A percentile compares a stretch with the other conserved stretches of the same genome.
Conservation (phyloP, 2,888 invertebrate species). For the Drosophila tanythrix region DNA sequence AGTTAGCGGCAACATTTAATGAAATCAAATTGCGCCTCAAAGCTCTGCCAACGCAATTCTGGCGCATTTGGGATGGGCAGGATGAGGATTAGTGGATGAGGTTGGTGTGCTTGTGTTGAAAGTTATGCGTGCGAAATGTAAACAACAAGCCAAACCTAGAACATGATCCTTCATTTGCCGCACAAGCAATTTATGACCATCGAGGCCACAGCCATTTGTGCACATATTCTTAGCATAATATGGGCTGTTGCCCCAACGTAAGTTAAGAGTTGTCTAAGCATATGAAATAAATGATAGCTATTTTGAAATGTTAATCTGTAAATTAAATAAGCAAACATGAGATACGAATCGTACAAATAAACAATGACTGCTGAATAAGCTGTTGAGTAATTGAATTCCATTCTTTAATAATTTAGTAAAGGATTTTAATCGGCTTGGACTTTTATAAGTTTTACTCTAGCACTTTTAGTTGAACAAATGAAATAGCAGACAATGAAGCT, state of each 20-base stretch:
- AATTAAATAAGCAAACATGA: conserved; percentile 13
- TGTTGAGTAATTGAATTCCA: neutral
- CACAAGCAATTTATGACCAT: conserved; percentile 60
- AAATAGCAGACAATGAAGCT: neutral
- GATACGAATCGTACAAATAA: neutral
- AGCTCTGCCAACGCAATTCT: conserved; percentile 7
- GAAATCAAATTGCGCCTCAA: conserved; percentile 48
- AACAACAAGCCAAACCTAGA: conserved; percentile 52
- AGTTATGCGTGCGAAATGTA: conserved; percentile 61
- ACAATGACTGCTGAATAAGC: neutral
- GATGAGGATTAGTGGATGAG: neutral
- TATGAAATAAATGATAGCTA: conserved; percentile 9
- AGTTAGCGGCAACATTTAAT: conserved; percentile 55
- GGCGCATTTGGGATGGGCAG: conserved; percentile 4
- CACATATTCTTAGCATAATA: conserved; percentile 1
- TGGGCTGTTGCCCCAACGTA: neutral
- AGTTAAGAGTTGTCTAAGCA: neutral
- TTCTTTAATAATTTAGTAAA: neutral
- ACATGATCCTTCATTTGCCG: conserved; percentile 58
- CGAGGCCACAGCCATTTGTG: conserved; percentile 11
- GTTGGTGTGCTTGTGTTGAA: conserved; percentile 8
- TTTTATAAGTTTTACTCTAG: neutral
- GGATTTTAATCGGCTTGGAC: neutral
- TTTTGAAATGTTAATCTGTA: conserved; percentile 3
- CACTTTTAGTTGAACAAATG: conserved; percentile 14